A percentile compares a stretch with the other conserved stretches of the same genome.
phyloP scores from a whole-genome alignment of 2,888 invertebrate species.

The Dynastes maya region DNA sequence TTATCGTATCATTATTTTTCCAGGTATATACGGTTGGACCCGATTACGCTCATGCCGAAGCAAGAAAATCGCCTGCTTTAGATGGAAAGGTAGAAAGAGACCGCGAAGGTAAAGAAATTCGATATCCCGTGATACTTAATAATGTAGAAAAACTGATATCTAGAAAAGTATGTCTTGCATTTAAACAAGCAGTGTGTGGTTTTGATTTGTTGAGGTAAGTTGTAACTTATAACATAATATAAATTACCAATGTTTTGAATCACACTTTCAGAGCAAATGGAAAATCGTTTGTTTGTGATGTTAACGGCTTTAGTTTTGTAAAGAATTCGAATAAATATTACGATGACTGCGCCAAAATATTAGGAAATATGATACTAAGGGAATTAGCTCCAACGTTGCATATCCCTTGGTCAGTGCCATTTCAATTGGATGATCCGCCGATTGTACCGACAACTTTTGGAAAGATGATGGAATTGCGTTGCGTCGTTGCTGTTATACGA shows the following conservation, averaged over 20 bases:
- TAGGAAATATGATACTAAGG: conserved; percentile 97
- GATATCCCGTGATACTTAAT: conserved; percentile 98
- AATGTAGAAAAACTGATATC: conserved; percentile 98
- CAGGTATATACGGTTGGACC: conserved; percentile 99
- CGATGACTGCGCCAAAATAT: conserved; percentile 98
- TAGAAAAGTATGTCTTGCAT: conserved; percentile 95
- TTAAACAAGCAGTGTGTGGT: conserved; percentile 99
- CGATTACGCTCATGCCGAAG: conserved; percentile 99
- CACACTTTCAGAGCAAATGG: conserved; percentile 88
- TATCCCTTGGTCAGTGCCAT: conserved; percentile 98
- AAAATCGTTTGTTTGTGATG: conserved; percentile 99
- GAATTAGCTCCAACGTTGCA: conserved; percentile 95
- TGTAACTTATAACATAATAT: neutral
- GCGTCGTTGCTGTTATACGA: conserved; percentile 97
- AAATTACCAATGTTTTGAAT: neutral
- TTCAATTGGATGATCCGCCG: conserved; percentile 98
- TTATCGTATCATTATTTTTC: conserved; percentile 56
- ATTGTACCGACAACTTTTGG: conserved; percentile 99
- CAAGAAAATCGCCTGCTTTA: conserved; percentile 97
- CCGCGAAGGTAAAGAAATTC: conserved; percentile 97
- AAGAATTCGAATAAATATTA: conserved; percentile 99
- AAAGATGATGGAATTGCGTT: conserved; percentile 94
- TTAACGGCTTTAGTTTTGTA: conserved; percentile 99
- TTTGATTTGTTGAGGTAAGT: conserved; percentile 92
- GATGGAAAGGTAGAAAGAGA: conserved; percentile 99